Evolutionary conservation across 2,113 vertebrate genomes (phyloP).

Genomic region (Oophaga pumilio): DNA sequence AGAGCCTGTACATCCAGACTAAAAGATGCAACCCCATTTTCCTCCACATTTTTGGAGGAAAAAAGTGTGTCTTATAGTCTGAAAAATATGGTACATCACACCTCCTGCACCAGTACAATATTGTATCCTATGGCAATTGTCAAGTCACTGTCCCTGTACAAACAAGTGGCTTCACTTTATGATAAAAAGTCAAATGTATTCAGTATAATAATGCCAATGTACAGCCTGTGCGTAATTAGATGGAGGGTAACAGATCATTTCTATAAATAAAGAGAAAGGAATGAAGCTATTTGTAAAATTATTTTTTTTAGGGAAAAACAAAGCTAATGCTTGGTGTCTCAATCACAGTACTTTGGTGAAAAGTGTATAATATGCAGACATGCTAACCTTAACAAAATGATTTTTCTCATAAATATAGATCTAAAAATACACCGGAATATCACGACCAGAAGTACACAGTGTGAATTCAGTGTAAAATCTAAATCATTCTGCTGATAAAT

Average conservation of each 20-base stretch:
- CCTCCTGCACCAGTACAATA: no score
- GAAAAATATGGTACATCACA: no score
- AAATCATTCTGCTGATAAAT: slow-evolving; percentile 42
- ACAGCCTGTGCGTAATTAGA: neutral
- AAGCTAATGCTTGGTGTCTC: neutral
- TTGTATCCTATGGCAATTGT: neutral
- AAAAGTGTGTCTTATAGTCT: no score
- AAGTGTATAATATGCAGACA: slow-evolving; percentile 35
- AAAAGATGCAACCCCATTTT: no score
- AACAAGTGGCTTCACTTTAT: neutral
- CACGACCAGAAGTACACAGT: slow-evolving; percentile 27
- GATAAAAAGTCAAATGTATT: neutral
- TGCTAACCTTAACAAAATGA: slow-evolving; percentile 11
- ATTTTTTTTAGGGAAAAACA: neutral
- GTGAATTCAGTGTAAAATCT: slow-evolving; percentile 26
- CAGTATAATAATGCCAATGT: neutral
- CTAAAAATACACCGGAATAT: slow-evolving; percentile 46
- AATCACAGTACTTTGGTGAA: neutral
- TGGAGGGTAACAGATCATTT: neutral
- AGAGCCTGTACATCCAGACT: no score
- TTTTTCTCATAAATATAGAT: slow-evolving; percentile 40
- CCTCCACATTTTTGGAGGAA: no score
- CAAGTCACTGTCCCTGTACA: neutral
- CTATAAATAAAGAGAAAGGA: slow-evolving; percentile 11
- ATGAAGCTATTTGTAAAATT: slow-evolving; percentile 10